A percentile compares a stretch with the other conserved stretches of the same genome.
These are phyloP conservation scores for Anarsia innoxiella DNA, from an alignment of 2,888 invertebrate species.

Conservation along the genomic window DNA sequence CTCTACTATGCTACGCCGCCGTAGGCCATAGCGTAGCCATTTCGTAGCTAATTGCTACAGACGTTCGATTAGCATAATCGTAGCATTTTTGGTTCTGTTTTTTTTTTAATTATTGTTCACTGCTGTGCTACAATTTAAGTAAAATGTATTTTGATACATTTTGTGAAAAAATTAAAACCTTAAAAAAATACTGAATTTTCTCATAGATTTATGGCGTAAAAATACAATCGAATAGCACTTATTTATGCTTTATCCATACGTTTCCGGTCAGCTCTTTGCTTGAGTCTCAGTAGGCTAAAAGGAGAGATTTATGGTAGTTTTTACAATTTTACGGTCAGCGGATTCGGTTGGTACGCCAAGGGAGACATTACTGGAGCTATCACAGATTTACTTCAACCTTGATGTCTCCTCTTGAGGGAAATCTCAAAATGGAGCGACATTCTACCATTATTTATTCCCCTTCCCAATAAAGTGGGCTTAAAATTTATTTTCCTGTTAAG, in stretches of 20 bases:
- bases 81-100: no score
- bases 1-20: no score
- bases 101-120: no score
- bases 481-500: conserved; percentile 8
- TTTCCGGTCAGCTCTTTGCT: no score
- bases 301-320: conserved; percentile 68
- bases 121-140: no score
- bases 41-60: conserved; percentile 4
- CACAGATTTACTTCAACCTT: conserved; percentile 69
- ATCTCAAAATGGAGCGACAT: conserved; percentile 59
- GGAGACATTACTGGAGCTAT: conserved; percentile 67
- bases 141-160: no score
- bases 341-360: conserved; percentile 53
- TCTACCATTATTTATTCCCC: conserved; percentile 44
- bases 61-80: no score
- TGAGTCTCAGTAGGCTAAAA: conserved; percentile 27
- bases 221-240: no score
- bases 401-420: conserved; percentile 63
- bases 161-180: no score
- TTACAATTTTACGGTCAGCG: conserved; percentile 73
- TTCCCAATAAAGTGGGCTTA: conserved; percentile 24
- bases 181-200: no score
- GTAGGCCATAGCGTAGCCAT: not conserved
- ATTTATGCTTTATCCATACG: no score
- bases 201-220: no score